Conservation (phyloP, 1,140 invertebrate genomes). For the Plectrocnemia conspersa region DNA sequence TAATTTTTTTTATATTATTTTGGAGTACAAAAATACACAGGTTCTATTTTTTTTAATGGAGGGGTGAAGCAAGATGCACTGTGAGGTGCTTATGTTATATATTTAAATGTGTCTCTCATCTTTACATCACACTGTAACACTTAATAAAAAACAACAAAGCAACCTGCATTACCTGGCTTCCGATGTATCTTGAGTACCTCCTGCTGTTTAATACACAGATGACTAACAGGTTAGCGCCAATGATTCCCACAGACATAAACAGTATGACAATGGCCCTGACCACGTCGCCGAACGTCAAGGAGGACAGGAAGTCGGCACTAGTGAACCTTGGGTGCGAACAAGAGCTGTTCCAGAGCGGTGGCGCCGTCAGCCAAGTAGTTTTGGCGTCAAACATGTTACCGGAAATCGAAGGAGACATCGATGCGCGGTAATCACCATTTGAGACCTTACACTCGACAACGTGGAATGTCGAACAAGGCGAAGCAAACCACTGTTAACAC, state of each 20-base stretch:
- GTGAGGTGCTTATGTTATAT: too few species aligned
- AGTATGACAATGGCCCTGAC: constrained; percentile 71
- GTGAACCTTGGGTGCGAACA: constrained; percentile 64
- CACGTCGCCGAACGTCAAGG: constrained; percentile 63
- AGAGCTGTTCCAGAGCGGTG: constrained; percentile 72
- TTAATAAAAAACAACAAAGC: too few species aligned
- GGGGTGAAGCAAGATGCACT: too few species aligned
- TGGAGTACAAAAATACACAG: too few species aligned
- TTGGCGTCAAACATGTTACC: constrained; percentile 51
- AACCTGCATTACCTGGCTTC: constrained; percentile 75
- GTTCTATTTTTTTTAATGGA: too few species aligned
- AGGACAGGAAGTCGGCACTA: constrained; percentile 55
- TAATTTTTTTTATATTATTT: too few species aligned
- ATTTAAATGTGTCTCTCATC: too few species aligned
- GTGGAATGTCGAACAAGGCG: too few species aligned
- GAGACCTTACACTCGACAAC: too few species aligned
- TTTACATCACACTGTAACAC: too few species aligned
- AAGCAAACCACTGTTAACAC: too few species aligned
- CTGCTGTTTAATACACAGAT: constrained; percentile 78
- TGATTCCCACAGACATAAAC: constrained; percentile 67
- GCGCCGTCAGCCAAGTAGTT: constrained; percentile 63
- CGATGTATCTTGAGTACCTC: constrained; percentile 76
- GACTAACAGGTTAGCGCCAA: constrained; percentile 71
- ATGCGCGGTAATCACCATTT: constrained; percentile 2
- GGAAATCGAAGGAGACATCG: constrained; percentile 21